phyloP scores from a whole-genome alignment of 2,113 vertebrate species.

The Picathartes gymnocephalus region DNA sequence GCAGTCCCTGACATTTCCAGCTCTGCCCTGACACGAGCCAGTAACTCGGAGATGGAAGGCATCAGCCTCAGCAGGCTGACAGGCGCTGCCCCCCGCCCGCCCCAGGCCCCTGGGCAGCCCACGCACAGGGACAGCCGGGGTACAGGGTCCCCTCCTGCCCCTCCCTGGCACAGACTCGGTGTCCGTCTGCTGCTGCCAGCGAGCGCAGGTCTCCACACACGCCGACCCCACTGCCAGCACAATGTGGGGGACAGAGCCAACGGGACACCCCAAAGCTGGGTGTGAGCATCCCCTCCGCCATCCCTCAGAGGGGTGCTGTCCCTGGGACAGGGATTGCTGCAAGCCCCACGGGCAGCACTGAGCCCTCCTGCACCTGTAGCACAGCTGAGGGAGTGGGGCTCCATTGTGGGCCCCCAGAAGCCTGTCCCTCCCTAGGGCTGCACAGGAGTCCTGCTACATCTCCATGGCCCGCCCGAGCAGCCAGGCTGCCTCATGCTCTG shows the following conservation, averaged over 20 bases:
- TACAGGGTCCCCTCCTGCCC: not conserved
- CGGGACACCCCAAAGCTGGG: not conserved
- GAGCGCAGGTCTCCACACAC: rapidly evolving
- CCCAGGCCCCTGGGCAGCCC: not conserved
- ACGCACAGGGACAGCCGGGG: not conserved
- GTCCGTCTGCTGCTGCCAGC: not conserved
- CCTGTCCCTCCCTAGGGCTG: not conserved
- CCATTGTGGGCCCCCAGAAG: rapidly evolving
- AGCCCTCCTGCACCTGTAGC: not conserved
- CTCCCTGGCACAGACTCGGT: not conserved
- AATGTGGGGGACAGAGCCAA: not conserved
- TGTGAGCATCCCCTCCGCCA: not conserved
- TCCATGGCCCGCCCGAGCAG: rapidly evolving
- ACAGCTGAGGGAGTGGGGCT: rapidly evolving
- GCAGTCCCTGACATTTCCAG: slow-evolving; percentile 61
- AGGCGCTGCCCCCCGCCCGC: not conserved
- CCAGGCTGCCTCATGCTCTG: not conserved
- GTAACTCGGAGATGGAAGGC: slow-evolving; percentile 29
- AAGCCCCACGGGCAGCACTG: not conserved
- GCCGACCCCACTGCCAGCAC: rapidly evolving
- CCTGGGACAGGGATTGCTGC: not conserved
- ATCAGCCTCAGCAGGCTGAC: slow-evolving; percentile 36
- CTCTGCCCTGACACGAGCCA: slow-evolving; percentile 41
- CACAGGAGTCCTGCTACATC: not conserved
- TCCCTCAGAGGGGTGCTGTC: not conserved